These are phyloP conservation scores for Phataginus tricuspis DNA, from an alignment of 2,797 vertebrate species.

Conservation along the genomic window DNA sequence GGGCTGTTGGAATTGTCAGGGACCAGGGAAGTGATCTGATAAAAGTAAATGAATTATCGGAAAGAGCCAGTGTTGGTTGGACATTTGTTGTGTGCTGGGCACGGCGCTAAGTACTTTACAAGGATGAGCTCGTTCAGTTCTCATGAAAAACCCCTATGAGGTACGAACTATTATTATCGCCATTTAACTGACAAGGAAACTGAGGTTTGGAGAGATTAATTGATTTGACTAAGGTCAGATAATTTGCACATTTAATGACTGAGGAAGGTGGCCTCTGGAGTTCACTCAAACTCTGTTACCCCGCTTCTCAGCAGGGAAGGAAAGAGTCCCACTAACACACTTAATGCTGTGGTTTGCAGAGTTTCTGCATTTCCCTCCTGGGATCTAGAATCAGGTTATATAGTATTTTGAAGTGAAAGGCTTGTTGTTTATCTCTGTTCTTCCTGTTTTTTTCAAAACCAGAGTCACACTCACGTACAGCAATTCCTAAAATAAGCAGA, in stretches of 20 bases:
- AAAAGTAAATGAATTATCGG: neutral
- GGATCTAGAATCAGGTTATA: neutral
- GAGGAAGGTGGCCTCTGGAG: neutral
- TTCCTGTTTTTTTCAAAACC: neutral
- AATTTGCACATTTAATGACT: neutral
- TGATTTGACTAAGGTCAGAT: neutral
- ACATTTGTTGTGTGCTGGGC: neutral
- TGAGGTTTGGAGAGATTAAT: neutral
- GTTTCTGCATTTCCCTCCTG: neutral
- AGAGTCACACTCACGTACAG: neutral
- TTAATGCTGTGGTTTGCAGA: neutral
- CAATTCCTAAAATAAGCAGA: constrained; percentile 4
- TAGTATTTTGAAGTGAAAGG: constrained; percentile 9
- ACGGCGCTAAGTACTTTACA: neutral
- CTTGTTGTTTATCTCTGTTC: neutral
- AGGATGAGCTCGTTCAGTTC: neutral
- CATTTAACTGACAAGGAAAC: constrained; percentile 11
- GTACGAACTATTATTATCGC: neutral
- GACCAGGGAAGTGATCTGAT: neutral
- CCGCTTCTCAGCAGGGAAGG: neutral
- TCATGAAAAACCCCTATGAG: neutral
- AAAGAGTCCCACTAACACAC: neutral
- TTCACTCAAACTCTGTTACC: neutral
- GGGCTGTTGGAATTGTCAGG: neutral
- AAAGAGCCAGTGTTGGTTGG: neutral